Base-by-base conservation (phyloP, 2,797 vertebrate genomes). In the Protosalanx chinensis region DNA sequence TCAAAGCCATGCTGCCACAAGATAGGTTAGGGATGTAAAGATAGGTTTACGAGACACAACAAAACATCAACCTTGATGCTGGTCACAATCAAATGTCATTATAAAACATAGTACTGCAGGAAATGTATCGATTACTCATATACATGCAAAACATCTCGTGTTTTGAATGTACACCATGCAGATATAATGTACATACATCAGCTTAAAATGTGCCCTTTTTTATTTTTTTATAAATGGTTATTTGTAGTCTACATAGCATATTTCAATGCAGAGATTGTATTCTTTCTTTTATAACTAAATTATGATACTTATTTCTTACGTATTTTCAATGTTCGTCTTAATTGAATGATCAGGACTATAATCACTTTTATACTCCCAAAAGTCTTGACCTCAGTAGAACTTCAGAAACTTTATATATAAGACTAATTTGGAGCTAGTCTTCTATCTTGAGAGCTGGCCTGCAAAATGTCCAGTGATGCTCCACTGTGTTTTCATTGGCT, bases 381-480 rank as follows among this genome's bases (percentile, higher is more conserved):
- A 12, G 41, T 2, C 10, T 46, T 46, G 12, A 13, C 41, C 41
- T 46, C 12, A 3, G 8, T 12, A 46, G 13, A 46, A 46, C 37
- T 41, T 41, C 37, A 41, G 37, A 7, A 41, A 41, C 41, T 46
- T 46, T 12, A 46, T 46, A 46, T 46, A 13, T 12, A 12, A 12
- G 7, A 75, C 33, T 35, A 12, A 66, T 32, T 23, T 61, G 5
- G n/a, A 64, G 46, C 93, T 92, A 98, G 90, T 99, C 97, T 56
- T 98, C 97, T 0, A 96, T 96, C 92, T 98, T 99, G 82, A 94
- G 93, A 74, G 97, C 97, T 68, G 96, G 90, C 79, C 98, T 91
- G 68, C 97, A 99, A 87, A 98, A 99, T 85, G 97, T 99, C 98
- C 98, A 99, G 90, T 98, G 97, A 71, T 99, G 98, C 82, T 99